Evolutionary conservation across 2,797 vertebrate species (phyloP).

Genomic region (Alcedo quadribrachys): DNA sequence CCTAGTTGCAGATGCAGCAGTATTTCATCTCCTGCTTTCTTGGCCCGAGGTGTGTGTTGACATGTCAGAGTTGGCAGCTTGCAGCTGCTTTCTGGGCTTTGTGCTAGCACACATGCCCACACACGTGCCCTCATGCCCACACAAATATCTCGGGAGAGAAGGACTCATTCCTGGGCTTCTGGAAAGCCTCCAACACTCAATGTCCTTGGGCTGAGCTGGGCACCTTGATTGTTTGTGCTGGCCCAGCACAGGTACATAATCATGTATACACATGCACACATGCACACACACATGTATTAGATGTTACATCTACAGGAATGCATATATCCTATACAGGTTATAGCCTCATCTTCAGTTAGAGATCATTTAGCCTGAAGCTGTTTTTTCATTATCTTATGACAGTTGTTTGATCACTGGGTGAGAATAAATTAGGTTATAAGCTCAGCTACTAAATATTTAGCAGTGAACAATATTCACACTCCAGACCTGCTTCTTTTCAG

Average conservation of each 20-base stretch:
- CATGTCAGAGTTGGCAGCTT: not conserved
- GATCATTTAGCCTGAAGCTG: not conserved
- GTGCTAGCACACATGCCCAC: not conserved
- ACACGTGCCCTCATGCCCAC: not conserved
- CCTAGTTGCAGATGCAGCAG: not conserved
- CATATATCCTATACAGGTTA: not conserved
- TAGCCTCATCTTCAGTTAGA: not conserved
- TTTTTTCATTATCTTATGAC: not conserved
- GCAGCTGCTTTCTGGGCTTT: not conserved
- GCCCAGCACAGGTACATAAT: not conserved
- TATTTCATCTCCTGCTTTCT: not conserved
- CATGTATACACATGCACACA: not conserved
- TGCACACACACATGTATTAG: rapidly evolving
- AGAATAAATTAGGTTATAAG: not conserved
- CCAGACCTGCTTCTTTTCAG: not conserved
- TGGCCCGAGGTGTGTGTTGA: not conserved
- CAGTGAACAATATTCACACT: not conserved
- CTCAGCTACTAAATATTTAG: not conserved
- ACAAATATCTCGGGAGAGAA: not conserved
- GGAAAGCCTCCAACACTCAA: not conserved
- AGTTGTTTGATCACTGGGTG: not conserved
- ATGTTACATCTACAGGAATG: not conserved
- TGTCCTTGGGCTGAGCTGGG: not conserved
- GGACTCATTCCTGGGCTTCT: not conserved
- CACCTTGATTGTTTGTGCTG: not conserved